Base-by-base conservation (phyloP, 2,797 vertebrate species). In the Ctenochaetus hawaiiensis region DNA sequence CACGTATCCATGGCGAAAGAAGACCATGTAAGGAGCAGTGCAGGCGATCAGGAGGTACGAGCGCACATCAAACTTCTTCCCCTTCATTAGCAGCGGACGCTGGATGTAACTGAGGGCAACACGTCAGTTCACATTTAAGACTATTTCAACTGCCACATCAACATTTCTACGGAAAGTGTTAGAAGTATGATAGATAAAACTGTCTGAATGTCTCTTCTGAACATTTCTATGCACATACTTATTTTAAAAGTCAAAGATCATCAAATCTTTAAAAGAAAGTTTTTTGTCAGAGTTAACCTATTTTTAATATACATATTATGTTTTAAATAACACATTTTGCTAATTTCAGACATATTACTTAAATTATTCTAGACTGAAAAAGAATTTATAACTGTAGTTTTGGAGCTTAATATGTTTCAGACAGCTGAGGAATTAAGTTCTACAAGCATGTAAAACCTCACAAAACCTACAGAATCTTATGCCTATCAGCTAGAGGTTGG, bases 1-100 rank as follows among this genome's bases (percentile, higher is more conserved):
- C 45, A 96, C 92, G 0, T 98, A 98, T 63, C 97, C 97, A 0
- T 97, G 97, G 61, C 95, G 90, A n/a, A 98, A 98, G 83, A 97
- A 96, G 23, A 97, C 86, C 94, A 97, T 84, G 59, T 94, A 96
- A 0, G 97, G 96, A 2, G 78, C 63, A 0, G 96, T 93, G 73
- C 96, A 97, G 88, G 97, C 96, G 0, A 97, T 95, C 45, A 98
- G 94, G 17, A 98, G 93, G 84, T 96, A 97, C 1, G 96, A 96
- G 0, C 96, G 94, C 73, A 97, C 96, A 1, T 98, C 96, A 59
- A 96, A 98, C 91, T 97, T 97, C 82, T 94, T 96, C 12, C 96
- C 96, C 0, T 94, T 93, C 41, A 98, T 88, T 4, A 98, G 96
- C 88, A 98, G 93, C 0, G 97, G 97, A 20, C 90, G 96, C 75